Conservation (phyloP, 2,888 invertebrate genomes). For the Amphipyra berbera region DNA sequence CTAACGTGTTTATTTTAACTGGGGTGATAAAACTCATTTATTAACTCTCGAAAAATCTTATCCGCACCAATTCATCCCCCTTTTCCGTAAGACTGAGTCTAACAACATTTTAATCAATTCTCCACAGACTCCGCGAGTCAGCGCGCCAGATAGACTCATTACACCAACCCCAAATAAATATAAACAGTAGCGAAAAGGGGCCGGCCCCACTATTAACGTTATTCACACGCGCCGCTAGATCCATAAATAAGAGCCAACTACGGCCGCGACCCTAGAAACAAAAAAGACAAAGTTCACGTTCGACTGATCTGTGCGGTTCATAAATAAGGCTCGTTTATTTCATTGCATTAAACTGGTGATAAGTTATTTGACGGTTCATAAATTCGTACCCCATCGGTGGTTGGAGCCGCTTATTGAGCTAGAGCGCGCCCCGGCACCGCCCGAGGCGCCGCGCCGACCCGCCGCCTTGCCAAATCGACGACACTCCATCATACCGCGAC, state of each 20-base stretch:
- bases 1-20: conserved; percentile 63
- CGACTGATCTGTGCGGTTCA: conserved; percentile 83
- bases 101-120: conserved; percentile 90
- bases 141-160: conserved; percentile 88
- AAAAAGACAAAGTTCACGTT: conserved; percentile 84
- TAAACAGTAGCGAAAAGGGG: conserved; percentile 88
- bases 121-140: conserved; percentile 89
- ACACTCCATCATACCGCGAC: conserved; percentile 78
- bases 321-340: conserved; percentile 87
- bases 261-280: conserved; percentile 79
- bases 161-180: conserved; percentile 89
- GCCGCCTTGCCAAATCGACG: conserved; percentile 83
- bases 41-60: conserved; percentile 79
- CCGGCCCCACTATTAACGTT: conserved; percentile 87
- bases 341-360: conserved; percentile 89
- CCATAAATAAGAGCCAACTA: conserved; percentile 87
- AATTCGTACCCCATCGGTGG: conserved; percentile 81
- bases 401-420: conserved; percentile 71
- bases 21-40: conserved; percentile 77
- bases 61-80: conserved; percentile 78
- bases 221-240: conserved; percentile 88
- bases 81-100: conserved; percentile 86
- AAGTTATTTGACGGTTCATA: conserved; percentile 89
- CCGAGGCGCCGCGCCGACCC: conserved; percentile 79
- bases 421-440: conserved; percentile 71